Evolutionary conservation across 2,113 vertebrate genomes (phyloP).

Genomic region (Blennius ocellaris): DNA sequence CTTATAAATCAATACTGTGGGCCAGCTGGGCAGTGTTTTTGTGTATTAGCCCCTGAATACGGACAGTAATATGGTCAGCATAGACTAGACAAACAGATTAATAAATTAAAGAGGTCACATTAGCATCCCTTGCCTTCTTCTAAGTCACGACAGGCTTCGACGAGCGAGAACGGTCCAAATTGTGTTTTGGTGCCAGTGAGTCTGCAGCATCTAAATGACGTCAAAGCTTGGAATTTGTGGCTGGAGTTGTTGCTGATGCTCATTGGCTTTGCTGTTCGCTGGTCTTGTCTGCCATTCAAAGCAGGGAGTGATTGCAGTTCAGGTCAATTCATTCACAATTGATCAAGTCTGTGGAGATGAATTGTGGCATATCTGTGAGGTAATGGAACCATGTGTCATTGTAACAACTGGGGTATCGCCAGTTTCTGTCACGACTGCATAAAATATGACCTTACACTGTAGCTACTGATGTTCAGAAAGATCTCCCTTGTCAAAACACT

Average conservation of each 20-base stretch:
- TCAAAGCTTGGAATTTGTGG: conserved; percentile 63
- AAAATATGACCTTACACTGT: conserved; percentile 22
- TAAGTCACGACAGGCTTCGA: conserved; percentile 72
- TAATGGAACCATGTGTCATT: conserved; percentile 24
- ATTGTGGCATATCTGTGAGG: conserved; percentile 56
- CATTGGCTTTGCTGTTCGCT: conserved; percentile 43
- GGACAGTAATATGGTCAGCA: conserved; percentile 81
- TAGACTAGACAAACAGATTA: conserved; percentile 80
- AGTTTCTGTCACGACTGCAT: conserved; percentile 27
- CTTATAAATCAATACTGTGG: conserved; percentile 80
- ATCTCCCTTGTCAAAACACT: conserved; percentile 37
- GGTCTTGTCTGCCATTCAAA: conserved; percentile 50
- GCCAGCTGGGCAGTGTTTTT: conserved; percentile 83
- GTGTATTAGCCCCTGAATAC: conserved; percentile 73
- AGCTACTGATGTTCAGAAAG: conserved; percentile 5
- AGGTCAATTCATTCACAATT: conserved; percentile 57
- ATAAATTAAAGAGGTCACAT: conserved; percentile 77
- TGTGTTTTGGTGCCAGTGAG: conserved; percentile 72
- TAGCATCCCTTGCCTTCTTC: conserved; percentile 72
- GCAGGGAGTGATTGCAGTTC: conserved; percentile 64
- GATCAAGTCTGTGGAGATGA: conserved; percentile 62
- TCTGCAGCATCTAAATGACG: conserved; percentile 68
- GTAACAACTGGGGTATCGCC: conserved; percentile 17
- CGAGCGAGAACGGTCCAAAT: conserved; percentile 72
- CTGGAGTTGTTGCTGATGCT: conserved; percentile 59